Conservation (phyloP, 2,797 vertebrate genomes). For the Psittacula derbiana region DNA sequence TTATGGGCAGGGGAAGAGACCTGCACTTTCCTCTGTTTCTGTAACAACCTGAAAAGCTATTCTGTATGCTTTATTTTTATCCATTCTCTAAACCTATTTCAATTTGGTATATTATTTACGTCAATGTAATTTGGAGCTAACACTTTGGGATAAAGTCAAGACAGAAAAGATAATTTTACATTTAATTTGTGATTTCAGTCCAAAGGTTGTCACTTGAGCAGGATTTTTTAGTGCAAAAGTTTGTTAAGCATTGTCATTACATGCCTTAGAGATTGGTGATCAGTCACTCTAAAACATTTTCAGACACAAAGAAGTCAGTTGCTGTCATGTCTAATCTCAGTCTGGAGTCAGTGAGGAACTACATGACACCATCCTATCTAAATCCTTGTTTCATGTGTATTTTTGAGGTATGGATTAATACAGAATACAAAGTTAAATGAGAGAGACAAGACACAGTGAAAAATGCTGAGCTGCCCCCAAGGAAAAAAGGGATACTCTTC, state of each 20-base stretch:
- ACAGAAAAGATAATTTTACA: background rate
- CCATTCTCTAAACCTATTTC: background rate
- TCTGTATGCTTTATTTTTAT: background rate
- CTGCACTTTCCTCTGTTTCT: background rate
- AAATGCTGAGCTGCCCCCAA: background rate
- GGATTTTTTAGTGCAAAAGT: background rate
- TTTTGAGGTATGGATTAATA: background rate
- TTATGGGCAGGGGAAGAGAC: background rate
- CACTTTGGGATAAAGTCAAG: background rate
- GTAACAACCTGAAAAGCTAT: constrained; percentile 33
- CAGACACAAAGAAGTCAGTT: background rate
- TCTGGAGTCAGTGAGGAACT: background rate
- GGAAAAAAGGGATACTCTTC: background rate
- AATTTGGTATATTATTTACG: background rate
- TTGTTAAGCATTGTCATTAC: background rate
- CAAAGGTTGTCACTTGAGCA: background rate
- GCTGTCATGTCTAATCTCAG: background rate
- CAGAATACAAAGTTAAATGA: background rate
- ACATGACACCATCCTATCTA: background rate
- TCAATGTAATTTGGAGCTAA: background rate
- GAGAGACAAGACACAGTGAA: background rate
- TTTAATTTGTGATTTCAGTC: background rate
- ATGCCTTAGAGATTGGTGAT: background rate
- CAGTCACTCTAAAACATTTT: background rate
- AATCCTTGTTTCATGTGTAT: background rate